Conservation (phyloP, 2,113 vertebrate genomes). For the Ictidomys tridecemlineatus region DNA sequence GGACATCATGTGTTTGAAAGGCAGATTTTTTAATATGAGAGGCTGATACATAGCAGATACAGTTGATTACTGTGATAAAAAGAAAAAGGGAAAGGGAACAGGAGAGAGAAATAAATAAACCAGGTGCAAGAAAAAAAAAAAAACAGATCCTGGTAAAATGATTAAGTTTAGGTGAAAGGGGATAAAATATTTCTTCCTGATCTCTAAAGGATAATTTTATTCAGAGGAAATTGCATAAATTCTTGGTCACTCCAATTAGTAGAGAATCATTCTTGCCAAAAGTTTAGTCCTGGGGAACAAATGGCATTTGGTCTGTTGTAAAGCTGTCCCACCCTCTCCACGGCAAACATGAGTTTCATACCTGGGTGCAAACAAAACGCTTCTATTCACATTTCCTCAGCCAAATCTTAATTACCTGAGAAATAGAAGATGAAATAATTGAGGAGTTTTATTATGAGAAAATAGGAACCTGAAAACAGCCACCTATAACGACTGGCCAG, state of each 20-base stretch:
- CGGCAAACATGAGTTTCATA: not conserved
- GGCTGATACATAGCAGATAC: constrained; percentile 70
- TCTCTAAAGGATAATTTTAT: constrained; percentile 72
- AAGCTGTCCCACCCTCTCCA: not conserved
- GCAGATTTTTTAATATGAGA: constrained; percentile 74
- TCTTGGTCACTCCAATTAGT: constrained; percentile 74
- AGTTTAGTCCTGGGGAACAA: constrained; percentile 66
- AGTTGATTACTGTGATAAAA: constrained; percentile 57
- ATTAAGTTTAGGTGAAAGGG: constrained; percentile 61
- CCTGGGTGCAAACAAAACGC: constrained; percentile 7
- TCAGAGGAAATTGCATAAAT: constrained; percentile 77
- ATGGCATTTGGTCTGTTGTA: constrained; percentile 37
- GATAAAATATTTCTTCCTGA: constrained; percentile 73
- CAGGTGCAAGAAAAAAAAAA: constrained; percentile 36
- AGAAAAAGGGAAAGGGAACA: not conserved
- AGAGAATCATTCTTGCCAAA: constrained; percentile 59
- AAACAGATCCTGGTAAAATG: constrained; percentile 54
- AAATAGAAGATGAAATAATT: constrained; percentile 36
- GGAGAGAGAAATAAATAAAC: not conserved
- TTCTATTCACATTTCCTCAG: not conserved
- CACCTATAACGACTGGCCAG: not conserved
- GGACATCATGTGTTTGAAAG: constrained; percentile 79
- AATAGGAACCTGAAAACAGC: not conserved
- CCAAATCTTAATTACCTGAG: constrained; percentile 22
- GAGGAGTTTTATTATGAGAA: not conserved